A percentile compares a stretch with the other conserved stretches of the same genome.
Conservation (phyloP, 2,797 vertebrate genomes). For the Pangasius larnaudii region DNA sequence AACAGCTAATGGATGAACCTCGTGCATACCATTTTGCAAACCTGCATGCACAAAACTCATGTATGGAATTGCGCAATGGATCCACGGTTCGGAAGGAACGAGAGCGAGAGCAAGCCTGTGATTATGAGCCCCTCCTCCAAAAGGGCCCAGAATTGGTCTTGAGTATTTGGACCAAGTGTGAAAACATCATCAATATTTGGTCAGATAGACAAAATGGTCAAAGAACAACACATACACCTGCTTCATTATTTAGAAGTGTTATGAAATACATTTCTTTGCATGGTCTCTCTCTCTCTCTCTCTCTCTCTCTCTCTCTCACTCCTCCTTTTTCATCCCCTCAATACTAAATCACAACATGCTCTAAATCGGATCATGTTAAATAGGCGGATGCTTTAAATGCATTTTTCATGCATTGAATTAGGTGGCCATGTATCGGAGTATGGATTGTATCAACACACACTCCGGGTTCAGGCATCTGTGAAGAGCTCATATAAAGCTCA, state of each 20-base stretch:
- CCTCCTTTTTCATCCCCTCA: neutral
- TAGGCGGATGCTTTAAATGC: neutral
- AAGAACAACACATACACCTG: conserved; percentile 3
- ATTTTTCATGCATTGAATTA: neutral
- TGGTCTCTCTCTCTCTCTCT: too few relatives aligned
- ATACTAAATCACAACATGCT: neutral
- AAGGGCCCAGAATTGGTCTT: neutral
- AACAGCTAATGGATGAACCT: neutral
- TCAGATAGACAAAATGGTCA: neutral
- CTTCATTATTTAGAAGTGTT: conserved; percentile 3
- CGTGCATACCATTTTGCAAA: neutral
- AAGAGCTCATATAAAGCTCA: neutral
- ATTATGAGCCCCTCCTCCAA: neutral
- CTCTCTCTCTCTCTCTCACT: neutral
- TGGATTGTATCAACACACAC: neutral
- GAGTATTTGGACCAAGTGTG: neutral
- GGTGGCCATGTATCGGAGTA: neutral
- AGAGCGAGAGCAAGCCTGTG: neutral
- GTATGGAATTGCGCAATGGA: neutral
- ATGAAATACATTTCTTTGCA: neutral
- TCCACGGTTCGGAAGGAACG: neutral
- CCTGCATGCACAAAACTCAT: neutral
- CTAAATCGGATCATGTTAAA: neutral
- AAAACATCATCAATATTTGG: neutral
- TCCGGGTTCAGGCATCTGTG: neutral